Evolutionary conservation across 2,888 invertebrate species (phyloP).

Genomic region (Dasypogon diadema): DNA sequence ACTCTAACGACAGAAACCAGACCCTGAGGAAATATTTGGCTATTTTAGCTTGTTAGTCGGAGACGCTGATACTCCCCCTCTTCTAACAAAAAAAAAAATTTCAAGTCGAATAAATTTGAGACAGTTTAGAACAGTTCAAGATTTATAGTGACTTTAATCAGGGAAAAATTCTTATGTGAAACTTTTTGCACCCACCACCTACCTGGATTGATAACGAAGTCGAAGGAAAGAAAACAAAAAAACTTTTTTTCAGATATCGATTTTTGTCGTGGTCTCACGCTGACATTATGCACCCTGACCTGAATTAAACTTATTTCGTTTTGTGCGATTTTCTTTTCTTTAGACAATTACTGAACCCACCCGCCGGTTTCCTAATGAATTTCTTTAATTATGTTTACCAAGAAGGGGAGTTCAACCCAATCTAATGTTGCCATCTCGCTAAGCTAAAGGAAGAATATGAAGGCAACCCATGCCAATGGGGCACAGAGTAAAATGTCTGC

Average conservation of each 20-base stretch:
- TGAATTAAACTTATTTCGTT: conserved; percentile 30
- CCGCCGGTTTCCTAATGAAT: conserved; percentile 40
- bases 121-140: conserved; percentile 31
- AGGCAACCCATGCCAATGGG: no score
- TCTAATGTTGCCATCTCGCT: conserved; percentile 9
- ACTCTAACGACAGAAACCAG: conserved; percentile 42
- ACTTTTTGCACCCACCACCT: neutral
- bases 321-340: conserved; percentile 32
- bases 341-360: conserved; percentile 34
- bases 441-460: no score
- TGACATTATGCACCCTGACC: conserved; percentile 37
- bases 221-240: neutral
- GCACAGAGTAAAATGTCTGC: conserved; percentile 6
- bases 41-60: conserved; percentile 32
- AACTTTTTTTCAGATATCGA: neutral
- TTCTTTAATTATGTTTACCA: conserved; percentile 50
- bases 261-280: conserved; percentile 18
- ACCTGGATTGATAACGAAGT: neutral
- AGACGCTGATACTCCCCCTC: neutral
- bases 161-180: neutral
- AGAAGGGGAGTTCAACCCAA: conserved; percentile 1
- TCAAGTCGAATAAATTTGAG: conserved; percentile 28
- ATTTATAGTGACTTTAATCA: conserved; percentile 37
- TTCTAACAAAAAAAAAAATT: neutral
- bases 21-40: conserved; percentile 41